Percentiles rank a stretch among this genome's conserved stretches.
Conservation (phyloP, 2,797 vertebrate genomes). For the Chaenodraco wilsoni region DNA sequence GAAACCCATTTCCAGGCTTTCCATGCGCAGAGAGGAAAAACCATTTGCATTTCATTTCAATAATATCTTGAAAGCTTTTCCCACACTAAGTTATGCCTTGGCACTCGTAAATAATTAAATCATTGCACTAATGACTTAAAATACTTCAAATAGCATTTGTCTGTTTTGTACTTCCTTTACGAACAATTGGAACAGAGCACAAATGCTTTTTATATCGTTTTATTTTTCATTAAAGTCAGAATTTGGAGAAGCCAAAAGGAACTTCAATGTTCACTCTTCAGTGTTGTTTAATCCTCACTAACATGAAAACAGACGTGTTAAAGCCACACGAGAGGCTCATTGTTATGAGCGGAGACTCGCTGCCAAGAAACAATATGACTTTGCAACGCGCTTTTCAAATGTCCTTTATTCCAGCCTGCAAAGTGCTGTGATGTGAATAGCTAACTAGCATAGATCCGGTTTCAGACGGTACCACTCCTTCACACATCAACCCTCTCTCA, state of each 20-base stretch:
- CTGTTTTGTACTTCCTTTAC: constrained; percentile 57
- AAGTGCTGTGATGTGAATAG: constrained; percentile 51
- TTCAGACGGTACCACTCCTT: constrained; percentile 37
- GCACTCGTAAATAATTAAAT: constrained; percentile 77
- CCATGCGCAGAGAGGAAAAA: constrained; percentile 47
- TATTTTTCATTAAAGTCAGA: constrained; percentile 6
- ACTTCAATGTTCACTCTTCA: constrained; percentile 25
- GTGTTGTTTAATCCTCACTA: constrained; percentile 31
- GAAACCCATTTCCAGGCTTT: constrained; percentile 62
- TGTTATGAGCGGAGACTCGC: constrained; percentile 27
- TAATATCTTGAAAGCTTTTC: constrained; percentile 74
- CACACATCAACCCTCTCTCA: constrained; percentile 11
- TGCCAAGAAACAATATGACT: constrained; percentile 46
- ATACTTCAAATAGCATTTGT: constrained; percentile 76
- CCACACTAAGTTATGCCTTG: constrained; percentile 65
- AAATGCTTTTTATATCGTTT: constrained; percentile 44
- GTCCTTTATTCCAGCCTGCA: constrained; percentile 46
- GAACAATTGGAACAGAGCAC: constrained; percentile 60
- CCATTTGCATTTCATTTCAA: constrained; percentile 73
- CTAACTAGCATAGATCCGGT: constrained; percentile 41
- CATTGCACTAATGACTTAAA: constrained; percentile 78
- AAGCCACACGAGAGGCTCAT: constrained; percentile 39
- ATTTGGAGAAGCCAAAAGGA: constrained; percentile 30
- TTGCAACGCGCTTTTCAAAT: constrained; percentile 33
- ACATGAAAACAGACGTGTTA: constrained; percentile 54